A percentile compares a stretch with the other conserved stretches of the same genome.
Evolutionary conservation across 2,797 vertebrate genomes (phyloP).

Genomic region (Cephalopachus bancanus): DNA sequence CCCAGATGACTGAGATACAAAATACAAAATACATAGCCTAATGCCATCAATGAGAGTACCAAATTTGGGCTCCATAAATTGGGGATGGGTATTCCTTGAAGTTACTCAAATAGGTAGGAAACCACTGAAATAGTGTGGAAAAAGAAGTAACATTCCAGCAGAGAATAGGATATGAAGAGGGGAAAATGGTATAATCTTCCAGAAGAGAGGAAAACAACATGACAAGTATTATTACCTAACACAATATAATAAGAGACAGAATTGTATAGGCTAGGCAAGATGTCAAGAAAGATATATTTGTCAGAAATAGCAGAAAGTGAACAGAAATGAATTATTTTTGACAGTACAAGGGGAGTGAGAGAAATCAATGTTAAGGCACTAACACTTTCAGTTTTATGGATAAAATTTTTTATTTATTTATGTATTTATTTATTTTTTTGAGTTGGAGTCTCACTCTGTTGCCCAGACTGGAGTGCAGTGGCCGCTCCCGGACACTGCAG

Average conservation of each 20-base stretch:
- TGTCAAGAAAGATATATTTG: background rate
- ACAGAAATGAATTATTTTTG: background rate
- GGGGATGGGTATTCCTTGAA: background rate
- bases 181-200: background rate
- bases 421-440: no score
- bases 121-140: background rate
- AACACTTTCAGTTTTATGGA: background rate
- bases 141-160: background rate
- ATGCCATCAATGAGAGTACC: background rate
- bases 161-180: background rate
- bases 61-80: background rate
- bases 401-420: no score
- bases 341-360: background rate
- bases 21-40: background rate
- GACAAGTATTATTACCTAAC: background rate
- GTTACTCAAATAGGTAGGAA: background rate
- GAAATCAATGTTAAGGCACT: background rate
- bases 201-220: no score
- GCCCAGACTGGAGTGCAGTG: no score
- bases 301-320: background rate
- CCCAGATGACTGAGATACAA: no score
- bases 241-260: background rate
- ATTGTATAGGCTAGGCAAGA: background rate
- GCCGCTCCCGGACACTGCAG: no score
- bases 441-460: no score